These are phyloP conservation scores for Galemys pyrenaicus DNA, from an alignment of 2,113 vertebrate genomes.

Conservation along the genomic window DNA sequence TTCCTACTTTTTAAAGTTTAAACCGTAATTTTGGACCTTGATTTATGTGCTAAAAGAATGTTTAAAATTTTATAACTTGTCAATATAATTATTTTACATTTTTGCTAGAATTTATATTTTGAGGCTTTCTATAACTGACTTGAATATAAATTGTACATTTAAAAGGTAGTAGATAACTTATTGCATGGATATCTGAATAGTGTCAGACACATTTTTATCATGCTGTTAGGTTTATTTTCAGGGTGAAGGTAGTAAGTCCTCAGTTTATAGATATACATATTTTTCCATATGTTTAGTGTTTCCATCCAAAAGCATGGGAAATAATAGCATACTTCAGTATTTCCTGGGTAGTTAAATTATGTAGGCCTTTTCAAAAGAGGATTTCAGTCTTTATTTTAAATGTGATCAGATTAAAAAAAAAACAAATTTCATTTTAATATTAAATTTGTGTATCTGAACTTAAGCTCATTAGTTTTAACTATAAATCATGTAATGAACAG, in stretches of 20 bases:
- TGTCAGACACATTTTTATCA: background rate
- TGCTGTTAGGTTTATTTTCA: background rate
- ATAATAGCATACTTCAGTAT: background rate
- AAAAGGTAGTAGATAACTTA: background rate
- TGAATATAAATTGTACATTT: slow-evolving; percentile 12
- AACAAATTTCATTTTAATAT: slow-evolving; percentile 11
- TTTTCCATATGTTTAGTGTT: background rate
- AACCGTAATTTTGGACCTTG: background rate
- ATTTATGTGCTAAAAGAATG: slow-evolving; percentile 29
- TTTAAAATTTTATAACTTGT: background rate
- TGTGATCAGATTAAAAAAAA: background rate
- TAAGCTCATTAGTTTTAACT: slow-evolving; percentile 13
- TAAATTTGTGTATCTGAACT: slow-evolving; percentile 37
- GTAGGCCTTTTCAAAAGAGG: slow-evolving; percentile 13
- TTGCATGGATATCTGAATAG: background rate
- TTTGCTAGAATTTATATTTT: slow-evolving; percentile 13
- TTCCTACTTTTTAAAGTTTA: slow-evolving; percentile 49
- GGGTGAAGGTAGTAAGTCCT: background rate
- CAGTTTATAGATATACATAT: background rate
- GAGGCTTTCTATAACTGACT: slow-evolving; percentile 30
- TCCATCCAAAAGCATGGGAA: background rate
- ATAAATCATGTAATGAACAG: background rate
- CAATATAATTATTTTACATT: background rate
- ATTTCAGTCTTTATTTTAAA: slow-evolving; percentile 34
- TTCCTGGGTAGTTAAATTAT: background rate